Base-by-base conservation (phyloP, 1,140 invertebrate species). In the Aphelenchoides besseyi region DNA sequence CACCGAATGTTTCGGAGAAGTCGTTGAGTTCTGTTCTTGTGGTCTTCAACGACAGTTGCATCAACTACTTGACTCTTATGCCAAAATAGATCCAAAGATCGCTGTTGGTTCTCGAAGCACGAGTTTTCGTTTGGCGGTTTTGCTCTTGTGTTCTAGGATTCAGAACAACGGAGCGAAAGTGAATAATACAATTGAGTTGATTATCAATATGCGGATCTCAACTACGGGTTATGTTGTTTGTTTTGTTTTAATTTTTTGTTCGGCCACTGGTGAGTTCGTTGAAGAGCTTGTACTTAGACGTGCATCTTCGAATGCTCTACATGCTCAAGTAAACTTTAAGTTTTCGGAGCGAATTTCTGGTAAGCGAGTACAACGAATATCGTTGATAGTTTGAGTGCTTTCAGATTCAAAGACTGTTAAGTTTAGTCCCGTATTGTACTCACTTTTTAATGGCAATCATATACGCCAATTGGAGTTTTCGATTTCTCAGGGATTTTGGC, bases 401-500 rank as follows among this genome's bases (percentile, higher is more conserved):
- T 59, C 23, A 59, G 55, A 59, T 59, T 5, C 5, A 5, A 12
- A 18, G 12, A 16, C 23, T 8, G 55, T 59, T 23, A 59, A 59
- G 23, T 59, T 59, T 33, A 59, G 32, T 59, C 55, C 55, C 5
- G 55, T 59, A 8, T 29, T 66, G 16, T 35, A 66, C 12, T 1
- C 30, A 0, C 36, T 66, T 18, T 53, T 66, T 12, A n/a, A 12
- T n/a, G 16, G 36, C 12, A 32, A 35, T 30, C 12, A 66, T n/a
- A 18, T 66, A 37, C 18, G 63, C 12, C 12, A 1, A 29, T 32
- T 66, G 30, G 63, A 66, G 30, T 66, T 66, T 1, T 66, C 63
- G 12, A 35, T 55, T 66, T 29, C 63, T 28, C 63, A 66, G 30
- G 63, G 63, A 32, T 66, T 66, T 66, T 66, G 63, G 63, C 63